Conservation (phyloP, 92 coral and sea anemone genomes). For the Pocillopora meandrina region DNA sequence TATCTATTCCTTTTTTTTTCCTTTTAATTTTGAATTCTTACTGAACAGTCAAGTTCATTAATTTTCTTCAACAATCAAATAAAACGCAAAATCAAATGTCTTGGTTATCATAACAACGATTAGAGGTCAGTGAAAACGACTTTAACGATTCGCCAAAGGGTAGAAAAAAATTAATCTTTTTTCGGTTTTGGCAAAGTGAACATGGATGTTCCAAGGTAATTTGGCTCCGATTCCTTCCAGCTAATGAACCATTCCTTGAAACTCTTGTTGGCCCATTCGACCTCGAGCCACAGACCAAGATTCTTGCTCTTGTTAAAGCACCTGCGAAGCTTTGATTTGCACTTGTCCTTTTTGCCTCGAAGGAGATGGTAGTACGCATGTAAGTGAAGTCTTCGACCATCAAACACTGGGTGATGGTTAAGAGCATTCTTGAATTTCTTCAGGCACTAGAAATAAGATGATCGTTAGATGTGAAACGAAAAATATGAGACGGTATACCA, state of each 20-base stretch:
- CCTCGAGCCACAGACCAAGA: slow-evolving; percentile 74
- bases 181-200: slow-evolving; percentile 31
- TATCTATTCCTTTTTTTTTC: too few species aligned
- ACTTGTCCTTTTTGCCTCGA: slow-evolving; percentile 52
- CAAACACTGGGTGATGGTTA: slow-evolving; percentile 63
- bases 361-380: slow-evolving; percentile 78
- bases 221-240: neutral
- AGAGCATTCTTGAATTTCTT: slow-evolving; percentile 68
- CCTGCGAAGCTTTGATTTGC: slow-evolving; percentile 55
- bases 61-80: too few species aligned
- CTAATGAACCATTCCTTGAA: slow-evolving; percentile 61
- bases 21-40: too few species aligned
- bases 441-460: slow-evolving; percentile 57
- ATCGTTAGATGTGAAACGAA: neutral
- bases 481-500: too few species aligned
- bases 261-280: slow-evolving; percentile 74
- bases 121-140: neutral
- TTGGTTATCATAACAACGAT: too few species aligned
- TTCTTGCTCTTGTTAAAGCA: slow-evolving; percentile 56
- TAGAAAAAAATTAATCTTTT: neutral
- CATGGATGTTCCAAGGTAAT: slow-evolving; percentile 30
- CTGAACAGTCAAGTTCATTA: too few species aligned
- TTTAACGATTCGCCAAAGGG: neutral
- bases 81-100: too few species aligned
- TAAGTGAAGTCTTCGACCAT: slow-evolving; percentile 74